Base-by-base conservation (phyloP, 23 tunicate genomes). In the Styela clava region DNA sequence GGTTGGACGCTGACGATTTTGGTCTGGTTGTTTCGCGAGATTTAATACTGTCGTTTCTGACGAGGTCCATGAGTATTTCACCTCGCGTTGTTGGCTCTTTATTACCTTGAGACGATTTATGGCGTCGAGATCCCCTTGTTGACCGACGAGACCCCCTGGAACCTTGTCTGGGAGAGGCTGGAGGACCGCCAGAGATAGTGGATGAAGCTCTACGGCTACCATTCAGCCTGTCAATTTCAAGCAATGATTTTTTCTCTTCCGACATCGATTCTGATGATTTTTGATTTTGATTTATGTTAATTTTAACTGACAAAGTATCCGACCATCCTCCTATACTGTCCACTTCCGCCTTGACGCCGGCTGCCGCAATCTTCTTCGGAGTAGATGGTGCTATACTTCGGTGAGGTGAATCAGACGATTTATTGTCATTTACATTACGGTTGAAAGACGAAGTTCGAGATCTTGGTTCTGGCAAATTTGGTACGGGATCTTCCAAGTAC, bases 101-200 rank as follows among this genome's bases (percentile, higher is more conserved):
- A 5, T 27, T 33, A 19, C 31, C 64, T 44, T 52, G 22, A 44
- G 7, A 12, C 9, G 9, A 12, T 12, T 12, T 44, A 12, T 7
- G 12, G 12, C 56, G 9, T 44, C 56, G 7, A 5, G 56, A 5
- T 12, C 9, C 7, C 1, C 81, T n/a, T 9, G 12, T 24, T 16
- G 81, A 76, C 24, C 81, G 21, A 0, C 81, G 24, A 18, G 81
- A 76, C 26, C 81, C 65, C 79, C 52, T 21, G 52, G 79, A 74
- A 0, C 79, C 79, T 21, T 64, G 81, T 20, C 81, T 20, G 16
- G 81, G 81, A 36, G 81, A 76, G 20, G 16, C 29, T 23, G 81
- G 81, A 29, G 30, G 71, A 22, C 31, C 71, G 16, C 30, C 71
- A 18, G 71, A 67, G 16, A 16, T 25, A 18, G 30, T 67, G 30